Evolutionary conservation across 2,113 vertebrate species (phyloP), one percentile per base, ranked within the genome.

Genomic region (Myxocyprinus asiaticus): DNA sequence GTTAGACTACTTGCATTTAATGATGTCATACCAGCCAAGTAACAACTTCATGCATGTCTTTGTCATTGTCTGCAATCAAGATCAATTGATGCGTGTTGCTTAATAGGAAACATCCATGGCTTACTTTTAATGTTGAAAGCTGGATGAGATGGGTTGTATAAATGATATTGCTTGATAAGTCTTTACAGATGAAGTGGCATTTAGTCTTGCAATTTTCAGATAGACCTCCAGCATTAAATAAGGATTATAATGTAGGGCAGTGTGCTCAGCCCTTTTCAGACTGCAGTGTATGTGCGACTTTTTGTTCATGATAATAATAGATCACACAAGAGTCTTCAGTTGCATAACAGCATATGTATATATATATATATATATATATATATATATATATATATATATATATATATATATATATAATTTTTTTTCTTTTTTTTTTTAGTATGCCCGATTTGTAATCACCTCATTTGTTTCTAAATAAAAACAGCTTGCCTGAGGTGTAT

Each of bases 401-500:
- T 33, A 33, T 33, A 33, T 33, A 33, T 33, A 33, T 33, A 33
- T 33, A 33, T 33, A 33, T 33, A 33, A 33, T 33, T 33, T 33
- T 33, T 33, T 33, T 33, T 33, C 1, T 33, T 33, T 33, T 33
- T 33, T 33, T 33, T 33, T 33, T 33, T 33, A 33, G 22, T 33
- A 33, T 33, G 3, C 22, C 22, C 22, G 22, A 33, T 33, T 33
- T 33, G 22, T 33, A 33, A 3, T 33, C 22, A 3, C 22, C 69
- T 76, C 17, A 81, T 68, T 77, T 83, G 64, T 78, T 76, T 76
- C 86, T 78, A 88, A 89, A 88, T 88, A 83, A 83, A 33, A 87
- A 90, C 89, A 83, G 89, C 83, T 88, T 86, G 89, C 88, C 88
- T 67, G 83, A 79, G 87, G 90, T 89, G 78, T 84, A 89, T 89